These are phyloP conservation scores for Conus betulinus DNA, from an alignment of 1,140 invertebrate genomes.

Conservation along the genomic window DNA sequence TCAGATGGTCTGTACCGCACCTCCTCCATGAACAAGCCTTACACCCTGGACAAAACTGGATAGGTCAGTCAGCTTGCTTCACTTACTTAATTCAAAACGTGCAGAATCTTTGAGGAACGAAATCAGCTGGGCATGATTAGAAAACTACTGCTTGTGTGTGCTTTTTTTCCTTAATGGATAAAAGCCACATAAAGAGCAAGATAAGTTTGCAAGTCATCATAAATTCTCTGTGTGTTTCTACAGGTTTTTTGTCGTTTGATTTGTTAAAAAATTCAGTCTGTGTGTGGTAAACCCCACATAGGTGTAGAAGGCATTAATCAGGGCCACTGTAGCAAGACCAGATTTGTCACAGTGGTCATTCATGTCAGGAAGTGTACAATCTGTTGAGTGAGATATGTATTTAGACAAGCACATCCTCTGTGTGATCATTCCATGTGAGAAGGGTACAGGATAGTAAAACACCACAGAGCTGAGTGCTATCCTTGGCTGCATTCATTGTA, in stretches of 20 bases:
- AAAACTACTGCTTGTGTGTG: not conserved
- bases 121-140: not conserved
- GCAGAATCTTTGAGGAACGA: not conserved
- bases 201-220: not conserved
- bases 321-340: not conserved
- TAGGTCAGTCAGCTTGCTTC: not conserved
- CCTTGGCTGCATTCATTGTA: not conserved
- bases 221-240: not conserved
- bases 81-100: too few relatives aligned
- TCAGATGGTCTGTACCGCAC: slow-evolving; percentile 61
- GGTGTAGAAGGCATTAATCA: not conserved
- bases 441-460: not conserved
- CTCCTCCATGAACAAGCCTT: slow-evolving; percentile 35
- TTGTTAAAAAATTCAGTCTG: not conserved
- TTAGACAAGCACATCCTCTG: not conserved
- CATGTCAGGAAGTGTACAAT: not conserved
- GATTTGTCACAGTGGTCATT: not conserved
- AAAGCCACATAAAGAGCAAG: not conserved
- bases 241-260: not conserved
- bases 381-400: not conserved
- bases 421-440: not conserved
- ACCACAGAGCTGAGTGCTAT: not conserved
- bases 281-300: not conserved
- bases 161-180: not conserved
- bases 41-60: slow-evolving; percentile 28